Evolutionary conservation across 2,797 vertebrate species (phyloP), one percentile per base, ranked within the genome.

Genomic region (Champsocephalus gunnari): DNA sequence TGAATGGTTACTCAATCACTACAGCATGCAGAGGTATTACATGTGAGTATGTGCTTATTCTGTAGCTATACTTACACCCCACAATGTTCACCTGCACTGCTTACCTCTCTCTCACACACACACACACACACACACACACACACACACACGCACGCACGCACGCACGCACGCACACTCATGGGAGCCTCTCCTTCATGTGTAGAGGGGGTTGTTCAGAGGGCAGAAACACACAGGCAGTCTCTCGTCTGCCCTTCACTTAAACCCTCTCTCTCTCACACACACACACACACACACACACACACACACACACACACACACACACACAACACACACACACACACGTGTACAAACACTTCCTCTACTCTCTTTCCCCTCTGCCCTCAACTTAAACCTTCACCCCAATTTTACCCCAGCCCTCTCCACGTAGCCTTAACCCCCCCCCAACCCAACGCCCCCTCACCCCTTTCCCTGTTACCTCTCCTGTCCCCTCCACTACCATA

Each of bases 371-470:
- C 87, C 86, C 89, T 86, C 86, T 90, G 89, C 87, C 91, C 90
- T 92, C 89, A 89, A 91, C 88, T 93, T 92, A 92, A 93, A 93
- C 92, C 91, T 87, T 93, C 92, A 92, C 91, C 88, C 91, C 77
- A 77, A 83, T 85, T 82, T 91, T 89, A 91, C 90, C 90, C 86
- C 88, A 82, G 75, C 79, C 73, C 67, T 74, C 77, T 86, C 78
- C 74, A 82, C 51, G 34, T 79, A 83, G 75, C 78, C 76, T 81
- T 85, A 86, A 87, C 84, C 89, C 87, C 90, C n/a, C 88, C 80
- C 54, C 71, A 56, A 41, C 75, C 77, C 71, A 71, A 69, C 77
- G 12, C 71, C 78, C 87, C 86, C 85, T 79, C 69, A 68, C 78
- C 83, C 75, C 70, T 87, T 82, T 78, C 80, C 71, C 66, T 67